Evolutionary conservation across 2,797 vertebrate species (phyloP), one percentile per base, ranked within the genome.

Genomic region (Silurus lanzhouensis): DNA sequence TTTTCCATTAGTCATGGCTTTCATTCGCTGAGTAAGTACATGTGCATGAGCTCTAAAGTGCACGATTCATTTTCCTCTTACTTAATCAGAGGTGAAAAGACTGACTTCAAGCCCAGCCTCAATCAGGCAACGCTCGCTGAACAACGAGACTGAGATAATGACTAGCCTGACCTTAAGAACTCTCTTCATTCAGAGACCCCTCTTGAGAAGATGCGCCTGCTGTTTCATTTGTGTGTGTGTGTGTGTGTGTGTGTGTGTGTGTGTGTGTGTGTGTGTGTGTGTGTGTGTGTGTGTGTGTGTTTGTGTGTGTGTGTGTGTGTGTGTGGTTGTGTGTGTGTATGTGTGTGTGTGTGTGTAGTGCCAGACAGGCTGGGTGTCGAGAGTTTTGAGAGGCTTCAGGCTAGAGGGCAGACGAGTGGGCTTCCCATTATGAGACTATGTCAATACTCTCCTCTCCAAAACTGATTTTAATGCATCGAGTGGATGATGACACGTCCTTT

Each of bases 381-480:
- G 57, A 48, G 67, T 78, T 85, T 85, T 74, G 58, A 85, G 84
- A 66, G 76, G 55, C 58, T 71, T 70, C n/a, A 27, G 38, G 64
- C 64, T 63, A 77, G 27, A 70, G 55, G 67, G 82, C 76, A 81
- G 82, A 58, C 25, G 22, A 86, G 81, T 79, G 46, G 74, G 61
- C 61, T 57, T 31, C 48, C 13, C 76, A 80, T 25, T 71, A 82
- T 79, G 75, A 86, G 63, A 63, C 58, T 81, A 20, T 86, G 81
- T 80, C 52, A 72, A 63, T 71, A 75, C 67, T 83, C 85, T 77
- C n/a, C 44, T 58, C 85, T 86, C 81, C 72, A 86, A 72, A 79
- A 55, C 22, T 81, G 63, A 63, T 85, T 55, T 71, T 68, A 55
- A 76, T 58, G 12, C 71, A 63, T 57, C 61, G 38, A 76, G 80